These are phyloP conservation scores for Elgaria multicarinata DNA, from an alignment of 2,113 vertebrate genomes.

Conservation along the genomic window DNA sequence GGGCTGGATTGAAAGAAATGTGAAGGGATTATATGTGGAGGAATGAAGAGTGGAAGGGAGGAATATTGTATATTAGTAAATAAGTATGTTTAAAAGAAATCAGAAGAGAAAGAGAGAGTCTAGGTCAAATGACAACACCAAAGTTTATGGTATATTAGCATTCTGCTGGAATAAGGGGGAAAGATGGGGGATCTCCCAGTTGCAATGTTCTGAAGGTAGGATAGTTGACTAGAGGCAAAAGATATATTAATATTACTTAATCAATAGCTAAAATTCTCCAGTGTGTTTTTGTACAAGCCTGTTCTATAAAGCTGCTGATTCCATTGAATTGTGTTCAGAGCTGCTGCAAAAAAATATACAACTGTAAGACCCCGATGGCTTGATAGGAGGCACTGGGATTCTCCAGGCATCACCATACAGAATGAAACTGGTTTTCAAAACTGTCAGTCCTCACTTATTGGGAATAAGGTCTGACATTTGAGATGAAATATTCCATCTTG, in stretches of 20 bases:
- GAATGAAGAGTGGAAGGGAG: conserved; percentile 8
- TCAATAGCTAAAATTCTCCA: conserved; percentile 84
- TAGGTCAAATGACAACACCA: conserved; percentile 73
- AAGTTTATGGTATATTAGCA: conserved; percentile 74
- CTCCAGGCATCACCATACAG: background rate
- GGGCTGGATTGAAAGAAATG: conserved; percentile 61
- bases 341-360: conserved; percentile 39
- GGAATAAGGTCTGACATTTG: background rate
- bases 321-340: conserved; percentile 59
- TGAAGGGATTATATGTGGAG: conserved; percentile 69
- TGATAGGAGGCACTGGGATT: background rate
- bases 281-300: conserved; percentile 73
- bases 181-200: conserved; percentile 67
- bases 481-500: background rate
- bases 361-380: accelerated
- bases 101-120: conserved; percentile 4
- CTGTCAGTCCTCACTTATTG: background rate
- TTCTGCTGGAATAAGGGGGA: conserved; percentile 77
- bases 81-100: conserved; percentile 44
- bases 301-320: conserved; percentile 69
- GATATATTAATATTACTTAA: conserved; percentile 86
- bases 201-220: conserved; percentile 76
- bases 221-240: conserved; percentile 81
- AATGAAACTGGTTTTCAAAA: background rate
- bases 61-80: conserved; percentile 61